Base-by-base conservation (phyloP, 2,888 invertebrate species). In the Troides aeacus region DNA sequence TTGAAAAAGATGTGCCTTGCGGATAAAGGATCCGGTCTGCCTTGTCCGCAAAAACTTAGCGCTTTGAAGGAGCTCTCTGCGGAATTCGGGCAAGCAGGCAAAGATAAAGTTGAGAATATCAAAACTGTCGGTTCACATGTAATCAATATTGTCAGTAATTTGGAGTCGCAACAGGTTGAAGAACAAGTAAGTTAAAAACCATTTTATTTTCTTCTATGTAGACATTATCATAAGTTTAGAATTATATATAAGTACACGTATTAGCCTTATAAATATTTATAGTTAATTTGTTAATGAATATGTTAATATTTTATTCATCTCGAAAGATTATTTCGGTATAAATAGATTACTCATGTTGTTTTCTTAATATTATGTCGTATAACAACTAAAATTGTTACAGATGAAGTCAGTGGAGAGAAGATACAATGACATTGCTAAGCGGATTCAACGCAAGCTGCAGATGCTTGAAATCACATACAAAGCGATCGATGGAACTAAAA, bases 141-240 rank as follows among this genome's bases (percentile, higher is more conserved):
- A 10, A 95, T 95, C 70, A 95, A 96, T 73, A 95, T 96, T 39
- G 96, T 97, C 17, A 97, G 96, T 84, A 97, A 97, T 84, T 90
- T 97, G 74, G 98, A 98, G 82, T 96, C 96, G 0, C 97, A 98
- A 82, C 97, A 98, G 90, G 95, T 98, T 1, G 97, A 97, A 82
- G 98, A 98, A 84, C 97, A 97, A 87, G 94, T 94, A 82, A 82
- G 85, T 83, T 15, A 2, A 15, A 15, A 12, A 15, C 3, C 15
- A 0, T 3, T 4, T 12, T 46, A 46, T 15, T 46, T 15, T 46
- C 46, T 46, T 46, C 46, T 15, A 46, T 46, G 15, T 46, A 46
- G 12, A 12, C 15, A 46, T 46, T 46, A 46, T 2, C 0, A 46
- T 15, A 46, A 46, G 2, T 46, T 46, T 15, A 46, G 12, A 46